Evolutionary conservation across 2,888 invertebrate species (phyloP).

Genomic region (Diaphora mendica): DNA sequence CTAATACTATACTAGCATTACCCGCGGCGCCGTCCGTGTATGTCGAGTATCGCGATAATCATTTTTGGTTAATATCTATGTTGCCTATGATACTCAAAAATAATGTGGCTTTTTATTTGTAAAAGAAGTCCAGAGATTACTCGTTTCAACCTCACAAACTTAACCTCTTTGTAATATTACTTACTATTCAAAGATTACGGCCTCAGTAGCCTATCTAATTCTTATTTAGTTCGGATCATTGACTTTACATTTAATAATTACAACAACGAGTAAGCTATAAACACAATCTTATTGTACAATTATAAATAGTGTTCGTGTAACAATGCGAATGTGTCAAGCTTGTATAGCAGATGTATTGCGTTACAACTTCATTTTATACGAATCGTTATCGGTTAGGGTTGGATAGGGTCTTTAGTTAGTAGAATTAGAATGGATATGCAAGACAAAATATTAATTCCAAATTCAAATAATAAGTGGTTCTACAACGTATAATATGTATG

Average conservation of each 20-base stretch:
- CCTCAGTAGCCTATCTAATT: constrained; percentile 48
- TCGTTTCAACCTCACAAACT: too few relatives aligned
- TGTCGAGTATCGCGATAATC: too few relatives aligned
- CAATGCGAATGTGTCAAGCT: constrained; percentile 79
- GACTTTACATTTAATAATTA: constrained; percentile 45
- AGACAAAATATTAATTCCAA: neutral
- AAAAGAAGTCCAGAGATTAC: too few relatives aligned
- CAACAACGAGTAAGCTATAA: constrained; percentile 63
- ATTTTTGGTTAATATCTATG: too few relatives aligned
- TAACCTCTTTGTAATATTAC: too few relatives aligned
- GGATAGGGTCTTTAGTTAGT: constrained; percentile 31
- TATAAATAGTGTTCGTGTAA: constrained; percentile 71
- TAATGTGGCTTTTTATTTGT: too few relatives aligned
- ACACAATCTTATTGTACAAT: constrained; percentile 69
- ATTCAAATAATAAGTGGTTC: too few relatives aligned
- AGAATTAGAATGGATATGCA: constrained; percentile 54
- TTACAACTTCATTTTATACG: constrained; percentile 82
- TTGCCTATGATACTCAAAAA: too few relatives aligned
- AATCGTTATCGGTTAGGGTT: constrained; percentile 75
- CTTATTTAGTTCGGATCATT: constrained; percentile 64
- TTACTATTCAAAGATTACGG: neutral
- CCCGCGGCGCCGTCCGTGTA: too few relatives aligned
- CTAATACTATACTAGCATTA: too few relatives aligned
- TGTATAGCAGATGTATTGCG: constrained; percentile 83
- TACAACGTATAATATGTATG: neutral